Evolutionary conservation across 2,888 invertebrate genomes (phyloP).

Genomic region (Gnatocerus cornutus): DNA sequence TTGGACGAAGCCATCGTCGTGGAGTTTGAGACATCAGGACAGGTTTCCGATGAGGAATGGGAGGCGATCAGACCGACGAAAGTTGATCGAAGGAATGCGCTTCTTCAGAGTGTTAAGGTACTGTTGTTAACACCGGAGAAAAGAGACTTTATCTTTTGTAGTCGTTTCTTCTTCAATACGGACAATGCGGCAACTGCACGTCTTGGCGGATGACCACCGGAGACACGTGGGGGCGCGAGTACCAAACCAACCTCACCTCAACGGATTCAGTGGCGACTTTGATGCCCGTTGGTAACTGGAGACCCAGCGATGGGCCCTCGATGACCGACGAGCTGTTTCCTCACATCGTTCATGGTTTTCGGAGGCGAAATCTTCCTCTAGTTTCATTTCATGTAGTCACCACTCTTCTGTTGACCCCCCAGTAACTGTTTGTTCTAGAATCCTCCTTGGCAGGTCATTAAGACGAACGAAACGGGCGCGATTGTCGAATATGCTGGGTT

Average conservation of each 20-base stretch:
- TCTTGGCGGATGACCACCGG: constrained; percentile 75
- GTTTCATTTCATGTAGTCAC: constrained; percentile 83
- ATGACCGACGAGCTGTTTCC: constrained; percentile 84
- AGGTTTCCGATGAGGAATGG: constrained; percentile 90
- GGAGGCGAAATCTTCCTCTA: constrained; percentile 82
- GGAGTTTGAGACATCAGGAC: constrained; percentile 82
- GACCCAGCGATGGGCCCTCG: constrained; percentile 79
- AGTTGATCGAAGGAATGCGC: constrained; percentile 76
- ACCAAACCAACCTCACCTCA: constrained; percentile 41
- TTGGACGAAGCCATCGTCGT: constrained; percentile 80
- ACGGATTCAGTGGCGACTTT: constrained; percentile 61
- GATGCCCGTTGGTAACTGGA: constrained; percentile 82
- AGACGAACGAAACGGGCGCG: constrained; percentile 75
- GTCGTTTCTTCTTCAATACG: constrained; percentile 65
- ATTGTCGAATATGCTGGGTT: constrained; percentile 79
- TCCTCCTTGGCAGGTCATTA: constrained; percentile 90
- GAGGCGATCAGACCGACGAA: constrained; percentile 84
- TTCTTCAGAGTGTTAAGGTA: constrained; percentile 81
- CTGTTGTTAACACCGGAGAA: constrained; percentile 28
- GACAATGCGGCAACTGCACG: constrained; percentile 74
- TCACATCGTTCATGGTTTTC: constrained; percentile 85
- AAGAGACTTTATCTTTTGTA: constrained; percentile 56
- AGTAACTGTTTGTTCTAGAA: constrained; percentile 74
- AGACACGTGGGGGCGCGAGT: constrained; percentile 75
- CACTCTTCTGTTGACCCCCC: background rate